Evolutionary conservation across 2,797 vertebrate species (phyloP).

Genomic region (Pseudotriccus pelzelni): DNA sequence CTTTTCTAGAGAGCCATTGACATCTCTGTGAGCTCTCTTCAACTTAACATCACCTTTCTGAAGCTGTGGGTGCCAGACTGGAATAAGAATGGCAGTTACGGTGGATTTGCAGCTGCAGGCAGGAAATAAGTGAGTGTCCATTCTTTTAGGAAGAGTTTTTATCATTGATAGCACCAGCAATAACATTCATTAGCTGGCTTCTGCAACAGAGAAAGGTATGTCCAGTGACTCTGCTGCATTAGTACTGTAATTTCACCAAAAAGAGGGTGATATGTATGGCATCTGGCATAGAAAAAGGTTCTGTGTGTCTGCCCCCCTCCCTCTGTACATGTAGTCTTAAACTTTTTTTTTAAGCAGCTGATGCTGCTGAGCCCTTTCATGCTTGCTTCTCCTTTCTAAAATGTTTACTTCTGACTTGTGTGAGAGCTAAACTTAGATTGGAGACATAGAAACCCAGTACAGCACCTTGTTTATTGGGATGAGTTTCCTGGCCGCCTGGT

Average conservation of each 20-base stretch:
- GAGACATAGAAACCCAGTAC: conserved; percentile 16
- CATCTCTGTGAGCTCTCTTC: background rate
- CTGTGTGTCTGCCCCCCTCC: background rate
- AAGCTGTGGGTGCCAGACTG: background rate
- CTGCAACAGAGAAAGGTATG: background rate
- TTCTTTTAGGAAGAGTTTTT: background rate
- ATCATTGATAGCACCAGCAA: background rate
- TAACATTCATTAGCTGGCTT: background rate
- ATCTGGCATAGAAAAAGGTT: background rate
- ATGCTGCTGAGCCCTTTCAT: background rate
- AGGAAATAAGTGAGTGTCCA: background rate
- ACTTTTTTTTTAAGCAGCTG: background rate
- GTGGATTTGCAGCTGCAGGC: background rate
- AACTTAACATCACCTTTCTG: background rate
- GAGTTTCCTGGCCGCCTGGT: background rate
- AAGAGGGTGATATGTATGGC: background rate
- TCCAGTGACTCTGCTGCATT: background rate
- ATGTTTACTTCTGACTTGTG: conserved; percentile 33
- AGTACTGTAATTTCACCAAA: background rate
- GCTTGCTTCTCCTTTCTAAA: background rate
- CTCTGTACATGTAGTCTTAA: background rate
- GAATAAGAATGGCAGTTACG: background rate
- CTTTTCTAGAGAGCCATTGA: background rate
- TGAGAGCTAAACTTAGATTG: conserved; percentile 40
- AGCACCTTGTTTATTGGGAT: conserved; percentile 47